Base-by-base conservation (phyloP, 2,113 vertebrate genomes). In the Periophthalmus modestus region DNA sequence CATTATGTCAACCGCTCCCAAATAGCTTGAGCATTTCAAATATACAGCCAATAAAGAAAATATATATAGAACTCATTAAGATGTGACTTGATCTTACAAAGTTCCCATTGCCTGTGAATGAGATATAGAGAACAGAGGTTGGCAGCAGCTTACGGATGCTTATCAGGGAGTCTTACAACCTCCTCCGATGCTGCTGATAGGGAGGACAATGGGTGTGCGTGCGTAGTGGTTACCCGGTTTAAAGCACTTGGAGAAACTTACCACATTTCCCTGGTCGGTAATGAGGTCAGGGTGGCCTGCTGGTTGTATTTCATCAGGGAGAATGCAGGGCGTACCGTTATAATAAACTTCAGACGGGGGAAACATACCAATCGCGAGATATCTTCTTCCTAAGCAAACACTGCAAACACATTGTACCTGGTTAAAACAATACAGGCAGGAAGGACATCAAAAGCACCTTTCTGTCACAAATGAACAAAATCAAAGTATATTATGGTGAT, bases 201-300 rank as follows among this genome's bases (percentile, higher is more conserved):
- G 67, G 66, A 90, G 79, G 87, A 93, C 93, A 93, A 93, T 93
- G 84, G 90, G 70, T 85, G 73, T 92, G 89, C 85, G 87, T 91
- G 85, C 77, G 57, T 89, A 84, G 77, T 72, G 83, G 79, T 80
- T 82, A 75, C 85, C 84, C 76, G 78, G 85, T 88, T 84, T 89
- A 24, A 89, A 89, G 87, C 79, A 81, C 76, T 89, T 73, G 84
- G 72, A 90, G 86, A 91, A 90, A 87, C 88, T 74, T 77, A 84
- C 85, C 81, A 87, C 73, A 84, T 77, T 80, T 48, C 76, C 78
- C 66, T 78, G 78, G 78, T 87, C 78, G 75, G 87, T 88, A 72
- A 85, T 89, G 89, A 87, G 88, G 85, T 89, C 87, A 91, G 77
- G 67, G 69, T 18, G 50, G 75, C 73, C 80, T 46, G 63, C 82